phyloP scores from a whole-genome alignment of 2,888 invertebrate genomes.

The Hydropsyche betteni region DNA sequence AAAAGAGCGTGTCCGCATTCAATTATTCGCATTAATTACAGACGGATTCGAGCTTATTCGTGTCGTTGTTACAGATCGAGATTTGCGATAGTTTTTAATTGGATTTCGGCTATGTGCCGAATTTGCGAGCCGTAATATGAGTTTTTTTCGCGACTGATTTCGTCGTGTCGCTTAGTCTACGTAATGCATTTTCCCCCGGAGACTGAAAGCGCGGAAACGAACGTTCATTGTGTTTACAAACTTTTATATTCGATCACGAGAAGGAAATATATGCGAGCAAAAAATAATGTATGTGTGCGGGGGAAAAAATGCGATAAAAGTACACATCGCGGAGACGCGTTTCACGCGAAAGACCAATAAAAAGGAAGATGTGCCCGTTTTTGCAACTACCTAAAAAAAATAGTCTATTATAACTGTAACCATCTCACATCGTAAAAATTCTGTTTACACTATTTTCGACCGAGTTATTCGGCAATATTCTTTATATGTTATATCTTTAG shows the following conservation, averaged over 20 bases:
- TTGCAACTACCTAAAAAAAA: background rate
- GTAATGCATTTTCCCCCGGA: background rate
- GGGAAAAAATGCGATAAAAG: background rate
- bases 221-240: no score
- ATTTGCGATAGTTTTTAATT: background rate
- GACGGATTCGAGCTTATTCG: background rate
- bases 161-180: background rate
- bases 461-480: constrained; percentile 20
- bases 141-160: constrained; percentile 1
- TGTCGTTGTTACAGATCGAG: constrained; percentile 1
- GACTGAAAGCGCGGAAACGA: background rate
- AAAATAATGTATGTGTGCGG: no score
- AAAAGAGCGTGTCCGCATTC: background rate
- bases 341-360: constrained; percentile 13
- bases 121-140: background rate
- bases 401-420: constrained; percentile 23
- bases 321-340: background rate
- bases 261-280: no score
- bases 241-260: no score
- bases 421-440: constrained; percentile 27
- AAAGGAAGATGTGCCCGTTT: constrained; percentile 12
- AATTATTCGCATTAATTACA: constrained; percentile 12
- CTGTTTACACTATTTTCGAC: constrained; percentile 15
- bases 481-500: constrained; percentile 24
- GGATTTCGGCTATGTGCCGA: constrained; percentile 7